Evolutionary conservation across 2,113 vertebrate genomes (phyloP), one percentile per base, ranked within the genome.

Genomic region (Phrynosoma blainvillii): DNA sequence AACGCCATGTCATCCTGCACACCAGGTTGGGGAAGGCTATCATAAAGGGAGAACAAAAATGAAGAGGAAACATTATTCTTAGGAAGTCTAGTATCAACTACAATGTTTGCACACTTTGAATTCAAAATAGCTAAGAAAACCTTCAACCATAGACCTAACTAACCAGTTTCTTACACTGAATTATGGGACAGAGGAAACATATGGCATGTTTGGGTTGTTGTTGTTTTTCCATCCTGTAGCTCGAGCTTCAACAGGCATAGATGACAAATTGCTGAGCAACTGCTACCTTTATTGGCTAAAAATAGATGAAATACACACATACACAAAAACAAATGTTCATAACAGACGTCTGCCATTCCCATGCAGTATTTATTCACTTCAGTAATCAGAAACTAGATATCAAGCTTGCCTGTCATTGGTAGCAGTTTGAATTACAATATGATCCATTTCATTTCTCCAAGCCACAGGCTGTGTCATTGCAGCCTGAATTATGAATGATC

Each of bases 161-260:
- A 80, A 78, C 54, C 76, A 54, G 21, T 84, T 84, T 80, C 59
- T 86, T 79, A 42, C 79, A 84, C 80, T 42, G 36, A 91, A 79
- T 25, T 20, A 2, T 10, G 65, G 30, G 18, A 40, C 0, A 3
- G 1, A 54, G 8, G 68, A 42, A 90, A 5, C 40, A 23, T 42
- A 62, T 76, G n/a, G 70, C 56, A 89, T 47, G 47, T 13, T 79
- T 36, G 36, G 36, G n/a, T n/a, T 12, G 2, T 6, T 6, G 11
- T 18, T 18, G 2, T 16, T 16, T 11, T 16, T 87, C 89, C 84
- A 91, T 92, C 94, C 92, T 86, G 81, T 71, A 70, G 21, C 56
- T 90, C 84, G 82, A 84, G 23, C 84, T 94, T 94, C 91, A 93
- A 93, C 92, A 81, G 86, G 30, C 75, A 89, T 83, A 32, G 79